Base-by-base conservation (phyloP, 2,797 vertebrate genomes). In the Tympanoctomys barrerae region DNA sequence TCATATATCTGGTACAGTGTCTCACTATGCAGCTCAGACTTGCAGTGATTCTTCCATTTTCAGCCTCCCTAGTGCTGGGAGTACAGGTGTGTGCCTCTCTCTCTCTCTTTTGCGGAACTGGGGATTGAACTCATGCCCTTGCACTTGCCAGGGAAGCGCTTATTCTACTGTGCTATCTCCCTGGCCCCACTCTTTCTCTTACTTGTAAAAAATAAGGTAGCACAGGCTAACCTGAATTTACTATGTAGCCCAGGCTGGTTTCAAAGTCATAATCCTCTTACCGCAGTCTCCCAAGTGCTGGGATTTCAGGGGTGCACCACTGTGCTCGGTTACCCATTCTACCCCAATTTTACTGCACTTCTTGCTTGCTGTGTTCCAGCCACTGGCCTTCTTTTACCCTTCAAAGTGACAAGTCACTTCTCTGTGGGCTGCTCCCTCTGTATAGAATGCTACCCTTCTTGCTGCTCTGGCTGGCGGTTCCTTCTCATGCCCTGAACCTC, bases 401-500 rank as follows among this genome's bases (percentile, higher is more conserved):
- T 54, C 14, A 28, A 18, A 70, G 14, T 2, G 26, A n/a, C 31
- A 33, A 78, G 59, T 14, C 28, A 46, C 36, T 26, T 70, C 77
- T 39, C 66, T 28, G 1, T 0, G 7, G 81, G n/a, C 73, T 26
- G 19, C 33, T 62, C 21, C 84, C 33, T 77, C 36, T 16, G 14
- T 18, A 13, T 2, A 21, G 62, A 8, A 9, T 0, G 8, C 4
- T 31, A 18, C 12, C 39, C 42, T 22, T 7, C 54, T 0, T 12
- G 11, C 36, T 8, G 33, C 73, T 49, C 52, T 85, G 7, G 68
- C 61, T 1, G 3, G 26, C 0, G 6, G 73, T 22, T 57, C 57
- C 62, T 22, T 19, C 42, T 39, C 52, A 10, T 8, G 5, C 46
- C 31, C 26, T 22, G 5, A 66, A 12, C 12, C 70, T 22, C 39